Base-by-base conservation (phyloP, 1,140 invertebrate genomes). In the Acromyrmex heyeri region DNA sequence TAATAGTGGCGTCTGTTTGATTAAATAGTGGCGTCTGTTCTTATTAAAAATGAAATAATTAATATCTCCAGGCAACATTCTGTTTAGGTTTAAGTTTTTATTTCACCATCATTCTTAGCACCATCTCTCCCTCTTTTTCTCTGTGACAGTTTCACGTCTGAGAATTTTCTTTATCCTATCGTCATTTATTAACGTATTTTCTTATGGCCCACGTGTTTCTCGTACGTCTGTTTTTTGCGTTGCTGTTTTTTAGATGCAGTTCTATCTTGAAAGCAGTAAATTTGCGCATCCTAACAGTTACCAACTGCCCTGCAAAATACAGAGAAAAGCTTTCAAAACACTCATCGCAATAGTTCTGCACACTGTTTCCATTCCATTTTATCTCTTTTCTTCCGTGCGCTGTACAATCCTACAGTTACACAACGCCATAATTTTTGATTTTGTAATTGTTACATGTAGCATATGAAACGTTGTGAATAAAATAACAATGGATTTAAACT, bases 251-350 rank as follows among this genome's bases (percentile, higher is more conserved):
- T 75, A 73, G 79, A 75, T 61, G 67, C 55, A 73, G 27, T n/a
- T 70, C 24, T 61, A 82, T 14, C 69, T 50, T 38, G 55, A 73
- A 73, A 73, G 79, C 38, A 83, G 69, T 83, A 83, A 73, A 83
- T 83, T 83, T 57, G 55, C 24, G 24, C 53, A 21, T 24, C 38
- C 55, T 50, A 83, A 83, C 79, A 83, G 55, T 83, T 83, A 83
- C 79, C 79, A 83, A 61, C 79, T 83, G 69, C 55, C 55, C 69
- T 70, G 55, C 55, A 83, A 83, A 83, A 73, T 83, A 83, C 79
- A 83, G 79, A 83, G 55, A 44, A 83, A 83, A 83, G 79, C 79
- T 83, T 83, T 83, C 79, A 83, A 83, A 83, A 83, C 38, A 73
- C 55, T 73, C 69, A 38, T 83, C 57, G 69, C 69, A 27, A 83